phyloP scores from a whole-genome alignment of 2,113 vertebrate species.

The Python bivittatus region DNA sequence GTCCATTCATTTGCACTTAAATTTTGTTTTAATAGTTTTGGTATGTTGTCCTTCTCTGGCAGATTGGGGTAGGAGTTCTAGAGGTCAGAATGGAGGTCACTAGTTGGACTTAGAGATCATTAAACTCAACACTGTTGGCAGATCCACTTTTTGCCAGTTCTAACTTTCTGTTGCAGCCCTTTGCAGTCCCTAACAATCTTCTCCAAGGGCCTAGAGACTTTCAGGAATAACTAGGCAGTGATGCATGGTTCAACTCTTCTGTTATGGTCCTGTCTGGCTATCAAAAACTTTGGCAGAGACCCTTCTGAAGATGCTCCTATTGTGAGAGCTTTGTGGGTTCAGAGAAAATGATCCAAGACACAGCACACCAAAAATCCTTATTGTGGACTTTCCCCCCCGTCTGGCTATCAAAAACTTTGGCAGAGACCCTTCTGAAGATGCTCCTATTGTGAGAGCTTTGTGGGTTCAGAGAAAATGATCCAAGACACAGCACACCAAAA shows the following conservation, averaged over 20 bases:
- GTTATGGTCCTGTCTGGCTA: background rate
- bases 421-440: background rate
- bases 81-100: background rate
- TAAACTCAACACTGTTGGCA: background rate
- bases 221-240: background rate
- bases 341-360: background rate
- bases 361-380: background rate
- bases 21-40: constrained; percentile 21
- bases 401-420: background rate
- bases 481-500: background rate
- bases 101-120: background rate
- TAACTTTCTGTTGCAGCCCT: background rate
- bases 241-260: background rate
- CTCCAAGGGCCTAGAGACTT: background rate
- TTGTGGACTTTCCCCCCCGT: background rate
- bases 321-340: background rate
- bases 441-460: background rate
- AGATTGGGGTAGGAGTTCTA: background rate
- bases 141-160: background rate
- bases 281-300: background rate
- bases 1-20: constrained; percentile 47
- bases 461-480: background rate
- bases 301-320: background rate
- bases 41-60: background rate
- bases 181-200: background rate